Percentiles rank a stretch among this genome's conserved stretches.
These are phyloP conservation scores for Aythya baeri DNA, from an alignment of 2,113 vertebrate genomes.

Conservation along the genomic window DNA sequence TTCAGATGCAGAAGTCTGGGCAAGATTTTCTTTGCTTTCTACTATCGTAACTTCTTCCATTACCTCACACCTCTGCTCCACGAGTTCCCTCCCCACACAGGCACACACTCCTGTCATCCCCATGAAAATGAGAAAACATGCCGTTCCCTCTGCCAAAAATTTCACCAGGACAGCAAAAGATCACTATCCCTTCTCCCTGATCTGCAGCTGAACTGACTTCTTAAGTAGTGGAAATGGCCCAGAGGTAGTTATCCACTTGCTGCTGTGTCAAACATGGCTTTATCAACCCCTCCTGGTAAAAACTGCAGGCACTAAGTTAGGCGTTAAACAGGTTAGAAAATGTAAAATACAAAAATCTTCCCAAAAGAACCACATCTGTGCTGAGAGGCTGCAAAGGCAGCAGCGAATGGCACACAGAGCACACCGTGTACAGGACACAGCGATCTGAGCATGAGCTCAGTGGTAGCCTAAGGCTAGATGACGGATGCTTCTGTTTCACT, in stretches of 20 bases:
- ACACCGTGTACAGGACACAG: not conserved
- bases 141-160: not conserved
- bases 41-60: not conserved
- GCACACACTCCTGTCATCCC: fast-evolving
- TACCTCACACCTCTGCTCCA: not conserved
- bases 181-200: not conserved
- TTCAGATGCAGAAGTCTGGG: not conserved
- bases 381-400: not conserved
- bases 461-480: not conserved
- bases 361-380: not conserved
- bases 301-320: not conserved
- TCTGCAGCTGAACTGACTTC: not conserved
- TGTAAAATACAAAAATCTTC: not conserved
- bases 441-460: not conserved
- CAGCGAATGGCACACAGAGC: not conserved
- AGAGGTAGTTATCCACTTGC: not conserved
- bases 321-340: not conserved
- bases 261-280: fast-evolving
- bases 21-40: constrained; percentile 12
- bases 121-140: not conserved
- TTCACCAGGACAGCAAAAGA: not conserved
- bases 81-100: not conserved
- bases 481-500: not conserved
- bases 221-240: not conserved
- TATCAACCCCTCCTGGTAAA: not conserved